Evolutionary conservation across 2,888 invertebrate genomes (phyloP).

Genomic region (Anoncus sp.): DNA sequence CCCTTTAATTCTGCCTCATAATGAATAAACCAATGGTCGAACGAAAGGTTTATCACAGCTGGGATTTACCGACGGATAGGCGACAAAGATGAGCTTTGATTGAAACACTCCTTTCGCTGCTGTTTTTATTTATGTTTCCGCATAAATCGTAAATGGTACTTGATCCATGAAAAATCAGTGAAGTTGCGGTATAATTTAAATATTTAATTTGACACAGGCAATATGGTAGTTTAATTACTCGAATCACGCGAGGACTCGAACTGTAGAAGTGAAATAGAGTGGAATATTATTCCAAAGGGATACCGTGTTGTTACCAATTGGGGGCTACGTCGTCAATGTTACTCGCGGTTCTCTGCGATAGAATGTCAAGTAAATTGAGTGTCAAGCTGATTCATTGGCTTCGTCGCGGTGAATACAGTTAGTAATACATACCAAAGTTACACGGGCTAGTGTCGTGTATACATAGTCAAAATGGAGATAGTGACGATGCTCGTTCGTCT

Average conservation of each 20-base stretch:
- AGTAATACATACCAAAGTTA: slow-evolving; percentile 43
- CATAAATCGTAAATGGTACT: no score
- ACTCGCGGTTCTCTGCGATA: slow-evolving; percentile 30
- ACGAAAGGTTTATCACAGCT: no score
- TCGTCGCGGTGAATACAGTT: slow-evolving; percentile 48
- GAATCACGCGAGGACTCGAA: slow-evolving; percentile 1
- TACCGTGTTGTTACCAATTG: background rate
- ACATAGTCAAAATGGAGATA: slow-evolving; percentile 43
- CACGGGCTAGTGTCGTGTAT: background rate
- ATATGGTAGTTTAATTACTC: background rate
- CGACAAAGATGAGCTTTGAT: no score
- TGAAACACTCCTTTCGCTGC: no score
- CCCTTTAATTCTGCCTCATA: no score
- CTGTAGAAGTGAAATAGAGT: slow-evolving; percentile 29
- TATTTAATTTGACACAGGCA: background rate
- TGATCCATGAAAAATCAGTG: background rate
- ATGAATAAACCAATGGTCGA: background rate
- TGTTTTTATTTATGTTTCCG: no score
- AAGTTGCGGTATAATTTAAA: background rate
- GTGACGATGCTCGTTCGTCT: slow-evolving; percentile 42
- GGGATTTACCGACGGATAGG: no score
- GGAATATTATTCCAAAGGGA: slow-evolving; percentile 29
- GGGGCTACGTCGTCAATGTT: background rate
- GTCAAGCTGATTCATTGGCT: slow-evolving; percentile 58
- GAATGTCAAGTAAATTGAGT: slow-evolving; percentile 60